A percentile compares a stretch with the other conserved stretches of the same genome.
Evolutionary conservation across 2,113 vertebrate species (phyloP).

Genomic region (Pelecanoides urinatrix): DNA sequence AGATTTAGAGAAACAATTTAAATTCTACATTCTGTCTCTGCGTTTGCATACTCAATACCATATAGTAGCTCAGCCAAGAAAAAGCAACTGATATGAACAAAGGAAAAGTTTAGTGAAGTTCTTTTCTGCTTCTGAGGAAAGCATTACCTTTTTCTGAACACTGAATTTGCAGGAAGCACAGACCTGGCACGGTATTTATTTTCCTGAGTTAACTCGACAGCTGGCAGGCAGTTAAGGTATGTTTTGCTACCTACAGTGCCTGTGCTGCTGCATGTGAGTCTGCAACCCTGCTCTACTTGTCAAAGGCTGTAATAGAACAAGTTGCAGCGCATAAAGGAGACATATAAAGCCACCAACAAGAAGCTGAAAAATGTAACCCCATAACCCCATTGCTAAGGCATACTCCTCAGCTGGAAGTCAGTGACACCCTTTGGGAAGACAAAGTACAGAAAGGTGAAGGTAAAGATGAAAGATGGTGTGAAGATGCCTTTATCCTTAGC

Average conservation of each 20-base stretch:
- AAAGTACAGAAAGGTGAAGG: neutral
- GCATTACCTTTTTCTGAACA: neutral
- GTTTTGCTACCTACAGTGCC: neutral
- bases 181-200: neutral
- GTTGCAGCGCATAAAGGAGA: neutral
- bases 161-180: neutral
- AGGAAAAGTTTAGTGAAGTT: neutral
- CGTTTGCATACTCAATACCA: neutral
- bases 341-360: neutral
- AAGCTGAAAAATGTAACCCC: neutral
- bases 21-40: neutral
- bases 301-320: neutral
- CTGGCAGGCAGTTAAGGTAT: neutral
- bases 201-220: neutral
- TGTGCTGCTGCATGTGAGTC: neutral
- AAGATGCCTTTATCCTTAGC: neutral
- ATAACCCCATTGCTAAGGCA: neutral
- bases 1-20: neutral
- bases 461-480: neutral
- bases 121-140: neutral
- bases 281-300: rapidly evolving
- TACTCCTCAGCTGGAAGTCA: neutral
- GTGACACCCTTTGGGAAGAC: neutral
- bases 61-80: neutral
- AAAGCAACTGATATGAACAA: neutral